phyloP scores from a whole-genome alignment of 1,140 invertebrate genomes.

The Drosophila triauraria region DNA sequence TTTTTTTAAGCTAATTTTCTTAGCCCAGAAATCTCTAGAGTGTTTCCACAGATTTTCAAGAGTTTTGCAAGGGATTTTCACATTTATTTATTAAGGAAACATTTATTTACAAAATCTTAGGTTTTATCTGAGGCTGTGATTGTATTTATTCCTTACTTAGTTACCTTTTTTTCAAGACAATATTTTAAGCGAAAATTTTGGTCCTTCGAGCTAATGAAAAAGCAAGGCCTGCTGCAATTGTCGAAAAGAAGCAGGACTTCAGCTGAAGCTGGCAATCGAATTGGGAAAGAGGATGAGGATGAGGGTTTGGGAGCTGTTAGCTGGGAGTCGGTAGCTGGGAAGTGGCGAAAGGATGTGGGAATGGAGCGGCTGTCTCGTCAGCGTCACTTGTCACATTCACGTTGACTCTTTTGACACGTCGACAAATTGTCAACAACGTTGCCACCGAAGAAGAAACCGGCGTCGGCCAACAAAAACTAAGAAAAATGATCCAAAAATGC shows the following conservation, averaged over 20 bases:
- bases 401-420: conserved; percentile 78
- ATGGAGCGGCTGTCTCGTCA: conserved; percentile 51
- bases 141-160: background rate
- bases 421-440: conserved; percentile 82
- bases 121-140: background rate
- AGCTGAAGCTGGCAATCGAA: background rate
- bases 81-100: no score
- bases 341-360: background rate
- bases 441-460: conserved; percentile 63
- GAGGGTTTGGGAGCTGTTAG: background rate
- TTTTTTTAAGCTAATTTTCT: no score
- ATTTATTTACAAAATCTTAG: no score
- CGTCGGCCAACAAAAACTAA: conserved; percentile 40
- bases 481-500: conserved; percentile 53
- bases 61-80: no score
- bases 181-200: background rate
- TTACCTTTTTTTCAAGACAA: background rate
- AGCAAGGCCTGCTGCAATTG: background rate
- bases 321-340: background rate
- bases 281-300: background rate
- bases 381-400: conserved; percentile 80
- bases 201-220: background rate
- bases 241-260: background rate
- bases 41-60: no score
- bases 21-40: no score